These are phyloP conservation scores for Lamprologus lemairii DNA, from an alignment of 2,113 vertebrate species.

Conservation along the genomic window DNA sequence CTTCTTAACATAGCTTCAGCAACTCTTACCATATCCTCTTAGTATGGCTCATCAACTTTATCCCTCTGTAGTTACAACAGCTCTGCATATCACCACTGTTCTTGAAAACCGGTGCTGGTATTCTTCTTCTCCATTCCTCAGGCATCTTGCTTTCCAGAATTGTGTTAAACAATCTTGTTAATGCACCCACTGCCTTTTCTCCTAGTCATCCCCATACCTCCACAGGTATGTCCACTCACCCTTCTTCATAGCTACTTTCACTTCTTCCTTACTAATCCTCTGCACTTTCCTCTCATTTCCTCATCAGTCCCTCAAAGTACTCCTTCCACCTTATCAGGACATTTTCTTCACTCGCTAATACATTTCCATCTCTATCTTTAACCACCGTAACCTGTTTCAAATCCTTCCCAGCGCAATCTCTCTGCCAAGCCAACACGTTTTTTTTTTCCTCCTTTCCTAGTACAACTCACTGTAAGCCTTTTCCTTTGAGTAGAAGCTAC, in stretches of 20 bases:
- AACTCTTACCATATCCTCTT: not conserved
- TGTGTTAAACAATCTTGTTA: not conserved
- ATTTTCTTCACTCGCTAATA: not conserved
- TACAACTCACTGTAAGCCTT: fast-evolving
- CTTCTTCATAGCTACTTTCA: not conserved
- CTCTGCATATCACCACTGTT: not conserved
- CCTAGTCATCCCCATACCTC: not conserved
- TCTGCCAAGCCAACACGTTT: fast-evolving
- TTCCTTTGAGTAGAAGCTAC: not conserved
- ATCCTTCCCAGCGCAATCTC: not conserved
- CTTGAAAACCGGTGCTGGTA: not conserved
- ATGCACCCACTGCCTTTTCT: not conserved
- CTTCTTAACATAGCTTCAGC: not conserved
- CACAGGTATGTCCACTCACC: not conserved
- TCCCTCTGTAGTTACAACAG: not conserved
- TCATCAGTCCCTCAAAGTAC: not conserved
- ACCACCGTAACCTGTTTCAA: fast-evolving
- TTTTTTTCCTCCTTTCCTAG: fast-evolving
- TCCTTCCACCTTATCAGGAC: not conserved
- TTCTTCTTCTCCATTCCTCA: not conserved
- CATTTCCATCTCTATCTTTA: not conserved
- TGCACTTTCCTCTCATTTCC: not conserved
- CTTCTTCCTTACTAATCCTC: not conserved
- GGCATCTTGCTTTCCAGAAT: not conserved
- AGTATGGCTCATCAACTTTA: not conserved